phyloP scores from a whole-genome alignment of 2,888 invertebrate species.

The Xylophagus ater region DNA sequence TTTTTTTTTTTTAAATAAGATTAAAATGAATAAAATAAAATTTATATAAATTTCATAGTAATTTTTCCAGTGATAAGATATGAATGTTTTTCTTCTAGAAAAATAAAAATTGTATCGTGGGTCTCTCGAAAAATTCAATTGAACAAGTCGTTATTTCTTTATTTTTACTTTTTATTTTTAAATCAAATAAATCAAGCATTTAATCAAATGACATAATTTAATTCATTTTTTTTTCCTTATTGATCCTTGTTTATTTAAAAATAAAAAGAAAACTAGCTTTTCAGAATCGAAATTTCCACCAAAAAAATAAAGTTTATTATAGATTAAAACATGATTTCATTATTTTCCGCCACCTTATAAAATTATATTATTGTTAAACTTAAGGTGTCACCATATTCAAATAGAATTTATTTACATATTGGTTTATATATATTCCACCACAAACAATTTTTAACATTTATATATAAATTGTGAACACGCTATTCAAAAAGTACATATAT shows the following conservation, averaged over 20 bases:
- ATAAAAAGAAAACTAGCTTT: no score
- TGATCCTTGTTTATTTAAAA: no score
- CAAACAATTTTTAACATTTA: not conserved
- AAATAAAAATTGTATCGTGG: no score
- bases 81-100: no score
- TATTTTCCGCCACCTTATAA: not conserved
- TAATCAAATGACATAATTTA: conserved; percentile 3
- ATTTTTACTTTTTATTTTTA: no score
- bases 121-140: no score
- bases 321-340: not conserved
- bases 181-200: conserved; percentile 1
- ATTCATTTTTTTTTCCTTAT: no score
- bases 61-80: no score
- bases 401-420: conserved; percentile 1
- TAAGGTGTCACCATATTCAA: not conserved
- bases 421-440: not conserved
- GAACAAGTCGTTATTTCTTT: no score
- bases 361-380: not conserved
- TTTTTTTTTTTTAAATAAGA: no score
- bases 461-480: not conserved
- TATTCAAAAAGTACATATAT: not conserved
- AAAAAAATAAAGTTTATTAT: not conserved
- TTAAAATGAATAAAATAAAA: no score
- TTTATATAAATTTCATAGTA: no score
- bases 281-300: not conserved